Percentiles rank a stretch among this genome's conserved stretches.
These are phyloP conservation scores for Sciurus vulgaris DNA, from an alignment of 2,797 vertebrate genomes.

Conservation along the genomic window DNA sequence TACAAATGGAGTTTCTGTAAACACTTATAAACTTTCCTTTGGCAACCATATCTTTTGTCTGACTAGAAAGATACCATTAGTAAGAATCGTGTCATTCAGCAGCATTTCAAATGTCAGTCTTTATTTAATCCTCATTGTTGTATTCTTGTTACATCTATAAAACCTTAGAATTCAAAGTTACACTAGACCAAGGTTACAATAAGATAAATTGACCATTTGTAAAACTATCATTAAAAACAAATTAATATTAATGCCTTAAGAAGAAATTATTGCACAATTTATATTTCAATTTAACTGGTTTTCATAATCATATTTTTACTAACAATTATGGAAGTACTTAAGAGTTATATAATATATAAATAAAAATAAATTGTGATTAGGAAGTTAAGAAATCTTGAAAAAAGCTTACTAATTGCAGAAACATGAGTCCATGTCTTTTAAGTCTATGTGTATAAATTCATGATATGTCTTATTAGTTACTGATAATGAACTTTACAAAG, in stretches of 20 bases:
- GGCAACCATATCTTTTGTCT: neutral
- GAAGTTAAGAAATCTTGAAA: neutral
- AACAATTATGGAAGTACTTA: neutral
- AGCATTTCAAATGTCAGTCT: neutral
- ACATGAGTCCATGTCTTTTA: neutral
- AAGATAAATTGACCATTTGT: neutral
- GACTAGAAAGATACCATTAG: neutral
- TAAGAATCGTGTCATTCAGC: neutral
- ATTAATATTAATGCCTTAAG: neutral
- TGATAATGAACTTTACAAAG: neutral
- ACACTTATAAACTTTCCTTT: neutral
- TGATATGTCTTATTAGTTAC: neutral
- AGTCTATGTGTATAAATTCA: neutral
- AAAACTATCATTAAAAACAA: neutral
- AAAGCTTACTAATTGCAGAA: neutral
- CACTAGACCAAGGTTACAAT: neutral
- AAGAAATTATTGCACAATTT: neutral
- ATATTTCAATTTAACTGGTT: neutral
- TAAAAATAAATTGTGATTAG: neutral
- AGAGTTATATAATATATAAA: neutral
- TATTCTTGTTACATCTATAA: neutral
- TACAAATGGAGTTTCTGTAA: neutral
- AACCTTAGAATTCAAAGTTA: neutral
- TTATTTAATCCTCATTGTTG: constrained; percentile 1
- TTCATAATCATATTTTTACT: neutral